Evolutionary conservation across 2,888 invertebrate genomes (phyloP), one percentile per base, ranked within the genome.

Genomic region (Oxystoma pomonae): DNA sequence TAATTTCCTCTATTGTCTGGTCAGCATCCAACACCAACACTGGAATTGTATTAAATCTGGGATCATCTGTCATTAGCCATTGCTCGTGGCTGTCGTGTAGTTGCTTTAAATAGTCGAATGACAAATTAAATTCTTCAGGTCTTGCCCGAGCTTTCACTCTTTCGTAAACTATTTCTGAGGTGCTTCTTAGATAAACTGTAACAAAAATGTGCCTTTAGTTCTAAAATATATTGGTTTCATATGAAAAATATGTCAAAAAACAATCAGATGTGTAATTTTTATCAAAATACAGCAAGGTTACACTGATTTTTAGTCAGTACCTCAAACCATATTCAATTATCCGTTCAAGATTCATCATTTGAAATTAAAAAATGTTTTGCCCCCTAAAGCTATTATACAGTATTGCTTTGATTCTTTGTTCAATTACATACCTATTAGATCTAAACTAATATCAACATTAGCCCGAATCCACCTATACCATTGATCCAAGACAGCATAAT

Each of bases 391-490:
- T n/a, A n/a, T n/a, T n/a, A n/a, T n/a, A n/a, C 35, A 35, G 3
- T 35, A 35, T 35, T 35, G 3, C 35, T 35, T 35, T 7, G 5
- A 35, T 35, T 35, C n/a, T n/a, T n/a, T n/a, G n/a, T n/a, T 35
- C 12, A 35, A 35, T 35, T 3, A 58, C 77, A 78, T 77, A 94
- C 94, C 91, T 74, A 96, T 95, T 56, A 96, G 85, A 82, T 96
- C 95, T 12, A 91, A 87, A 71, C 87, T 85, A 72, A 94, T 86
- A 61, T 90, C 86, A 58, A 90, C 85, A 71, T 89, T 87, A 60
- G 86, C 83, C 16, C 86, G 83, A 62, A 94, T 88, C 85, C 92
- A 94, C 59, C 88, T 82, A 74, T 91, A 95, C 94, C 95, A 96
- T 72, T 94, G 90, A 70, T 92, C 89, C 49, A 96, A 82, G 1